Percentiles rank a stretch among this genome's conserved stretches.
These are phyloP conservation scores for Thalassoma bifasciatum DNA, from an alignment of 2,113 vertebrate species.

Conservation along the genomic window DNA sequence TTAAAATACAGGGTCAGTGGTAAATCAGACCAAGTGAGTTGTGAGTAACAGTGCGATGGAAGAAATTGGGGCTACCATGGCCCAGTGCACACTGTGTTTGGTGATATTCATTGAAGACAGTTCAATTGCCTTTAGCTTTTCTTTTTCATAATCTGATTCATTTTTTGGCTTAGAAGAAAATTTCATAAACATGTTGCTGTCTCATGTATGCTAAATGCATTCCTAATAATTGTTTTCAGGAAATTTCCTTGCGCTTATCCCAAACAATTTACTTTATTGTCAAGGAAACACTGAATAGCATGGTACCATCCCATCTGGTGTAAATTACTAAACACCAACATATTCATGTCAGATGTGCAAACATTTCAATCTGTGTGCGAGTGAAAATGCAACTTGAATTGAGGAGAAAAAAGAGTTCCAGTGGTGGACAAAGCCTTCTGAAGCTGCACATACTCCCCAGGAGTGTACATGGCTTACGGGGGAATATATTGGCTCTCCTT, in stretches of 20 bases:
- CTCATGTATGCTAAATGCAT: conserved; percentile 8
- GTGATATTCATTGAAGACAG: conserved; percentile 16
- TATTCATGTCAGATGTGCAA: conserved; percentile 68
- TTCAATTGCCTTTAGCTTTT: conserved; percentile 19
- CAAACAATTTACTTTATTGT: conserved; percentile 64
- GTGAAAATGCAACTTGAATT: conserved; percentile 57
- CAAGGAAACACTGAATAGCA: conserved; percentile 58
- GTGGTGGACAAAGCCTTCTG: conserved; percentile 49
- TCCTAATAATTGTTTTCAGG: conserved; percentile 43
- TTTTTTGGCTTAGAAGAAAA: not conserved
- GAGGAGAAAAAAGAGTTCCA: conserved; percentile 13
- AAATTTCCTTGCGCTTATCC: conserved; percentile 43
- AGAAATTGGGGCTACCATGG: conserved; percentile 30
- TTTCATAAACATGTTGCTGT: conserved; percentile 7
- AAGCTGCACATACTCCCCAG: conserved; percentile 54
- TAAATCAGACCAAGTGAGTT: conserved; percentile 53
- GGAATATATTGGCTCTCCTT: conserved; percentile 59
- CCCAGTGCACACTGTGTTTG: not conserved
- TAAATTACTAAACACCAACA: conserved; percentile 58
- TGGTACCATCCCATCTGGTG: conserved; percentile 67
- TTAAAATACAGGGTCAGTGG: conserved; percentile 54
- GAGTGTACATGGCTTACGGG: conserved; percentile 55
- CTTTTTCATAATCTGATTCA: conserved; percentile 1
- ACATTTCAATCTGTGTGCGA: conserved; percentile 60
- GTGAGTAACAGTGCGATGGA: conserved; percentile 37